Percentiles rank a stretch among this genome's conserved stretches.
phyloP scores from a whole-genome alignment of 2,888 invertebrate genomes.

The Stegana nigrithorax region DNA sequence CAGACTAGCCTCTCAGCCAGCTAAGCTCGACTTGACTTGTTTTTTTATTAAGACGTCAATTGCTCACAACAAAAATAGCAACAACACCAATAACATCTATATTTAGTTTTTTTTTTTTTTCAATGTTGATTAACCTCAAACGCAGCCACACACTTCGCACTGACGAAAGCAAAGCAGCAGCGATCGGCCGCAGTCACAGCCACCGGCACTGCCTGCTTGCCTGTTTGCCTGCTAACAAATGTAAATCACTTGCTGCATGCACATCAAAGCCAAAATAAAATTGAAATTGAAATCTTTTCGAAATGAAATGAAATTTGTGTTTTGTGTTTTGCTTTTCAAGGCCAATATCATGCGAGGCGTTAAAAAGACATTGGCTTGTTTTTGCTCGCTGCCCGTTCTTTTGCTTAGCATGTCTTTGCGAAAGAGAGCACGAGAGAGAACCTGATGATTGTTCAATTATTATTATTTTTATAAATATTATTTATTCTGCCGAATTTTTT shows the following conservation, averaged over 20 bases:
- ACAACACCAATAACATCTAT: no score
- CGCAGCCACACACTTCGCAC: no score
- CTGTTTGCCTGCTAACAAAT: no score
- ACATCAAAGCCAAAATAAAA: not conserved
- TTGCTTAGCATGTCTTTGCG: not conserved
- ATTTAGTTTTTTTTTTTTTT: no score
- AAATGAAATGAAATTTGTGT: not conserved
- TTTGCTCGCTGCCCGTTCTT: no score
- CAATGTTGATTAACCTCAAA: no score
- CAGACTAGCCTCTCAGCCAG: no score
- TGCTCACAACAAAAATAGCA: no score
- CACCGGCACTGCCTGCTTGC: not conserved
- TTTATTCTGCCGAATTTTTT: constrained; percentile 9
- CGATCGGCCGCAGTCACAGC: not conserved
- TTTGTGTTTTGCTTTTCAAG: constrained; percentile 46
- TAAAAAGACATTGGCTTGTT: constrained; percentile 50
- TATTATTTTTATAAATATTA: not conserved
- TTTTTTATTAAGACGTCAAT: no score
- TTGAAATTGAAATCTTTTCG: not conserved
- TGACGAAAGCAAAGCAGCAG: no score
- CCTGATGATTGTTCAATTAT: not conserved
- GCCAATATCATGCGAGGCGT: constrained; percentile 49
- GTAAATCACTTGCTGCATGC: no score
- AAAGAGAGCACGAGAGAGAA: not conserved
- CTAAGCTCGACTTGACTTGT: no score